Base-by-base conservation (phyloP, 2,797 vertebrate species). In the Trematomus bernacchii region DNA sequence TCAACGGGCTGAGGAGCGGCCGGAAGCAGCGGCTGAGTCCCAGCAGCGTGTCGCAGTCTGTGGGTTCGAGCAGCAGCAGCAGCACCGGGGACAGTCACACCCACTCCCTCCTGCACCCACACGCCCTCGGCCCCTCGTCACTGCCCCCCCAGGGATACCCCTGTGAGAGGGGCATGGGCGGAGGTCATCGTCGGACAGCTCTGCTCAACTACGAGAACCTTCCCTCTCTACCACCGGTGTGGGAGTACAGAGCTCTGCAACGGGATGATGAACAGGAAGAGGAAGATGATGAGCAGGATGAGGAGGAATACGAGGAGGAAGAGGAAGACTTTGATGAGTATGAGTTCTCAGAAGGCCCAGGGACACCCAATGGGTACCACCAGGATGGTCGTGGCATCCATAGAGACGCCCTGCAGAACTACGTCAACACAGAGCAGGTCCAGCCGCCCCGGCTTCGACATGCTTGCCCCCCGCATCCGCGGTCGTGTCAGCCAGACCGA, bases 191-290 rank as follows among this genome's bases (percentile, higher is more conserved):
- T 33, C 91, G 97, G 79, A 94, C 95, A 0, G 95, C 98, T 0
- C 91, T 98, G 85, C 95, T 99, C 47, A 98, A 99, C 94, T 99
- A 99, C 0, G 97, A 99, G 94, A 99, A 99, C 93, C 95, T 99
- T 77, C 97, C 98, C 0, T 96, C 97, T 0, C 93, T 99, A 79
- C 98, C 98, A 0, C 98, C 98, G 0, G 95, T 99, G 77, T 99
- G 98, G 98, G 98, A 99, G 86, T 95, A 97, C 90, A 95, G 94
- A 0, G 94, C 94, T 5, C 94, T 95, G 73, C 97, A 96, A 80
- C 93, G 95, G 0, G 93, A 89, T 10, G 95, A 94, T 13, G 94
- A 86, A 50, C 91, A 92, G 0, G 94, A 94, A 3, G 95, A 96
- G 37, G 89, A 94, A 0, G 95, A 95, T 0, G 95, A 96, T 0